These are phyloP conservation scores for Oryzias melastigma DNA, from an alignment of 2,113 vertebrate genomes.

Conservation along the genomic window DNA sequence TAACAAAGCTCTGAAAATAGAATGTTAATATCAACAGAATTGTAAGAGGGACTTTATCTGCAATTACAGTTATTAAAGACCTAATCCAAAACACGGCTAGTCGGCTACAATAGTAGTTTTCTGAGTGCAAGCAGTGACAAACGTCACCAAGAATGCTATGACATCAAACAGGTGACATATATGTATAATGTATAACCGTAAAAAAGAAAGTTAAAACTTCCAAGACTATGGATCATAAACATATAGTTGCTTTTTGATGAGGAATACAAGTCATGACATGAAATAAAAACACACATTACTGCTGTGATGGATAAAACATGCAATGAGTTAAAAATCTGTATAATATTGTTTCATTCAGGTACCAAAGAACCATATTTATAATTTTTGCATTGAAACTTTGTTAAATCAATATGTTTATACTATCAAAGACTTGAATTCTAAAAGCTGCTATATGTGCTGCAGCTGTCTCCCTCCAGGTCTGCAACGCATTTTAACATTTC, in stretches of 20 bases:
- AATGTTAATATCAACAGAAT: conserved; percentile 52
- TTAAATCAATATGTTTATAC: conserved; percentile 3
- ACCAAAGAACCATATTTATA: neutral
- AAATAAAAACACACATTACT: conserved; percentile 13
- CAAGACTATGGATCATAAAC: no score
- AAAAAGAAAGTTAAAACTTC: no score
- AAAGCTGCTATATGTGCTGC: neutral
- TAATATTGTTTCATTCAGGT: conserved; percentile 11
- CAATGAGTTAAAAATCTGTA: conserved; percentile 9
- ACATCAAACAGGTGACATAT: no score
- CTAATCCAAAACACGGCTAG: no score
- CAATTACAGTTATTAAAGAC: conserved; percentile 29
- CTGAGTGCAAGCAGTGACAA: no score
- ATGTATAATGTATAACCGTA: no score
- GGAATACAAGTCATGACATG: no score
- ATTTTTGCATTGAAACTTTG: neutral
- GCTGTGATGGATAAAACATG: conserved; percentile 11
- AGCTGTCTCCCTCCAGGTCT: neutral
- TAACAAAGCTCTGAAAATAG: conserved; percentile 60
- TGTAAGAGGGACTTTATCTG: conserved; percentile 54
- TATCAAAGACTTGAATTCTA: neutral
- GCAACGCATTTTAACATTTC: neutral
- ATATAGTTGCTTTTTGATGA: no score
- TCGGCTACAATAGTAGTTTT: no score
- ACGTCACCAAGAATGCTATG: no score